Percentiles rank a stretch among this genome's conserved stretches.
Evolutionary conservation across 2,888 invertebrate genomes (phyloP).

Genomic region (Strigamia crassipes): DNA sequence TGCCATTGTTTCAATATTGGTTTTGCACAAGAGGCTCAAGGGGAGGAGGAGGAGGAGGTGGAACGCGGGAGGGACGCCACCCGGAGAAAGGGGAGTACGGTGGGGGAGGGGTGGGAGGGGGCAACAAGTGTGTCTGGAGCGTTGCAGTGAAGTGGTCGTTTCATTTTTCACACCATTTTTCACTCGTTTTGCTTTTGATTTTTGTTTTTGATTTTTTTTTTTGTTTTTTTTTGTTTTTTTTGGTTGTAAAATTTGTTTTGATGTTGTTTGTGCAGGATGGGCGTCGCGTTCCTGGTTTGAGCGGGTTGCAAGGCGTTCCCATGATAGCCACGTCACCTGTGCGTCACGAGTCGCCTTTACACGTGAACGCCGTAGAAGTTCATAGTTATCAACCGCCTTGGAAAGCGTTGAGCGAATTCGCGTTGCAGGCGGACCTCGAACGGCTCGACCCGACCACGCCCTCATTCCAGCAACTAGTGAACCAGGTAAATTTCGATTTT

Average conservation of each 20-base stretch:
- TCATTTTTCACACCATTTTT: slow-evolving; percentile 19
- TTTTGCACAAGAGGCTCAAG: slow-evolving; percentile 29
- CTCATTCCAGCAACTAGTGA: slow-evolving; percentile 94
- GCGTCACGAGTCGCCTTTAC: slow-evolving; percentile 71
- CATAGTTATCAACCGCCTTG: slow-evolving; percentile 95
- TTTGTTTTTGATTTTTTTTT: background rate
- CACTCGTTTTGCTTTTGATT: slow-evolving; percentile 1
- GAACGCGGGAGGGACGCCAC: slow-evolving; percentile 16
- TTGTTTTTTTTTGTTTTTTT: background rate
- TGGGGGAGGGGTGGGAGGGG: background rate
- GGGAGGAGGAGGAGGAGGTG: slow-evolving; percentile 16
- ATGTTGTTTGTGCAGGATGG: slow-evolving; percentile 75
- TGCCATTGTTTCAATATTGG: slow-evolving; percentile 44
- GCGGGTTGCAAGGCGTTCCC: slow-evolving; percentile 94
- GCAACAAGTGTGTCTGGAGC: slow-evolving; percentile 21
- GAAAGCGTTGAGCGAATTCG: slow-evolving; percentile 96
- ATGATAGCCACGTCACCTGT: slow-evolving; percentile 89
- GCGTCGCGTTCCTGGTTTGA: slow-evolving; percentile 82
- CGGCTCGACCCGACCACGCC: slow-evolving; percentile 81
- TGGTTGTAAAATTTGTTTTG: background rate
- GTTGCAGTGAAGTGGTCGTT: slow-evolving; percentile 11
- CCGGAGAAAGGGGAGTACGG: background rate
- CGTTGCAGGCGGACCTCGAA: slow-evolving; percentile 90
- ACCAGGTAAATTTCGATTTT: slow-evolving; percentile 70
- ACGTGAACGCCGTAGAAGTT: slow-evolving; percentile 85